phyloP scores from a whole-genome alignment of 30 jellyfish, hydroid and myxozoan genomes.

The Rhopilema esculentum region DNA sequence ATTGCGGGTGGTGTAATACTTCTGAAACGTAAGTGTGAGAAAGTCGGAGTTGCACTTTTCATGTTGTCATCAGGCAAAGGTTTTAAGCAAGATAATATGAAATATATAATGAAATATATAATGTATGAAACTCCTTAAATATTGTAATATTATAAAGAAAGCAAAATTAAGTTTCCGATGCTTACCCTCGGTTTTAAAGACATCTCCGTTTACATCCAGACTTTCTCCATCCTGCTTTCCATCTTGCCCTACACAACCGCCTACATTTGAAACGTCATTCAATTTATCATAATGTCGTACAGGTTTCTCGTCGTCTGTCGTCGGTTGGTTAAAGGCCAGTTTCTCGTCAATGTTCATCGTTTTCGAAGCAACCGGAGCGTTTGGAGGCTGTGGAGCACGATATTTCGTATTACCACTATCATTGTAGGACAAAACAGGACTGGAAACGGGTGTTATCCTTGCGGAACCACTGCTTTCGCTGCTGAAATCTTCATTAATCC shows the following conservation, averaged over 20 bases:
- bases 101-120: no score
- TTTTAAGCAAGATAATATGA: no score
- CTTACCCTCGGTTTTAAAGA: background rate
- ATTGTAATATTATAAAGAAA: no score
- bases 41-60: no score
- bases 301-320: background rate
- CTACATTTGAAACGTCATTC: background rate
- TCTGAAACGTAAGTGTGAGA: no score
- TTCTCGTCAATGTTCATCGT: background rate
- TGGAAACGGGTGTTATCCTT: slow-evolving; percentile 54
- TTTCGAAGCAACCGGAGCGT: slow-evolving; percentile 12
- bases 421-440: slow-evolving; percentile 33
- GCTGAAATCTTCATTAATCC: slow-evolving; percentile 24
- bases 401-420: slow-evolving; percentile 9
- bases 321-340: no score
- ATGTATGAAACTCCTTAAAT: no score
- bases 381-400: slow-evolving; percentile 69
- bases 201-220: background rate
- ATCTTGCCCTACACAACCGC: background rate
- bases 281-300: background rate
- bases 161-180: no score
- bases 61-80: no score
- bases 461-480: slow-evolving; percentile 63
- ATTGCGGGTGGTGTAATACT: no score
- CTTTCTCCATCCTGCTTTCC: background rate